Evolutionary conservation across 1,140 invertebrate genomes (phyloP).

Genomic region (Orchestia grillus): DNA sequence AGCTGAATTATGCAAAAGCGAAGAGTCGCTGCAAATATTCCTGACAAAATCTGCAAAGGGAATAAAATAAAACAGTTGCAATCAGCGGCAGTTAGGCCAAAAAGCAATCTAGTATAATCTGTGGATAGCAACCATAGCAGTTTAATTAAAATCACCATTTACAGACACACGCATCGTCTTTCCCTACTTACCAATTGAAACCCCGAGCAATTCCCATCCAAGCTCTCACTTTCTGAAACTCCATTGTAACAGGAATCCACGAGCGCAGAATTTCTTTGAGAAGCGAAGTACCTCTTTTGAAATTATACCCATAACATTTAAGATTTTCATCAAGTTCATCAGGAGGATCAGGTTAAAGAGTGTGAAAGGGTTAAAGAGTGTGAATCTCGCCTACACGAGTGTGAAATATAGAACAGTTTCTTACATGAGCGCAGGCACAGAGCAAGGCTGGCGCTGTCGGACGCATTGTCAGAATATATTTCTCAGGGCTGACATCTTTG

Average conservation of each 20-base stretch:
- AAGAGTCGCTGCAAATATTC: background rate
- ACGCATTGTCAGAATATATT: background rate
- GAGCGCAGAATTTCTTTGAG: background rate
- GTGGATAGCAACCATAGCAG: background rate
- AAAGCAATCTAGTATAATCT: background rate
- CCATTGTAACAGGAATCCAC: background rate
- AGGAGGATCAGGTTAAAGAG: background rate
- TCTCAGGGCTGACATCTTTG: background rate
- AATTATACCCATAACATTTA: background rate
- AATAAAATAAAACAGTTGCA: background rate
- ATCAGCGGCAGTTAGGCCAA: background rate
- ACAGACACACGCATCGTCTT: background rate
- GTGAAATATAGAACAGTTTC: background rate
- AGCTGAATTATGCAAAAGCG: constrained; percentile 21
- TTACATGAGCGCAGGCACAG: background rate
- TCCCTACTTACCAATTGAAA: background rate
- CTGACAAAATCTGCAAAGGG: background rate
- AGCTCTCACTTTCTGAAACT: background rate
- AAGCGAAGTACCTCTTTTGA: background rate
- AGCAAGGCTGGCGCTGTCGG: background rate
- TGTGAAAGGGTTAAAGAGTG: background rate
- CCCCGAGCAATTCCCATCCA: background rate
- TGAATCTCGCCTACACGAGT: background rate
- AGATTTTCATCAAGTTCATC: background rate
- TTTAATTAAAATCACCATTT: background rate